Evolutionary conservation across 2,797 vertebrate species (phyloP), one percentile per base, ranked within the genome.

Genomic region (Arnoldichthys spilopterus): DNA sequence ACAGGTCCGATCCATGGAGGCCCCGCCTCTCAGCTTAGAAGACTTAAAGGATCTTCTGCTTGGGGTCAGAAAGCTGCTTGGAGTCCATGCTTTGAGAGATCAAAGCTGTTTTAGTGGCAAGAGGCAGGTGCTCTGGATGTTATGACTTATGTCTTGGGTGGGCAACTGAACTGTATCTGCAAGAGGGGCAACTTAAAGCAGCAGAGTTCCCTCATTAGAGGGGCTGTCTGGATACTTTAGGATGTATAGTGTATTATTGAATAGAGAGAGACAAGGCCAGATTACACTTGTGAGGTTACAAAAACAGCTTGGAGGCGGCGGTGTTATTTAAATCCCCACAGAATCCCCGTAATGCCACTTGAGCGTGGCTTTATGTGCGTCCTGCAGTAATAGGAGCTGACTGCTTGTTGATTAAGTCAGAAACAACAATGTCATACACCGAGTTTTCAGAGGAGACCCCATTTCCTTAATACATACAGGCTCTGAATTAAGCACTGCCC

Each of bases 331-430:
- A 77, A 73, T 59, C 70, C 54, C 62, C 3, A 13, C 56, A 76
- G 77, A 77, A 71, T 63, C 54, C 30, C 6, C 32, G 53, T 56
- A 74, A 69, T 72, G 40, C 72, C 63, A 30, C 15, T 28, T 67
- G 34, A 67, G 49, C 43, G 11, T 7, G 59, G 45, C 77, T 72
- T 26, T 47, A 66, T 1, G 18, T 78, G 69, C 68, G 75, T 85
- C 49, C 43, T 20, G 24, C 67, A 69, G 64, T 87, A 90, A 87
- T 80, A 58, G 82, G 82, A 69, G 80, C 82, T 85, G 86, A 87
- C 85, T 86, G 70, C 64, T 85, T 88, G 87, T 90, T 91, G 90
- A 91, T 91, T 88, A 89, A 86, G 83, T 81, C 78, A 63, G 62
- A 84, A 89, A 84, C 73, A 87, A 82, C 86, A 87, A 30, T 77